These are phyloP conservation scores for Carcharodon carcharias DNA, from an alignment of 2,797 vertebrate genomes.

Conservation along the genomic window DNA sequence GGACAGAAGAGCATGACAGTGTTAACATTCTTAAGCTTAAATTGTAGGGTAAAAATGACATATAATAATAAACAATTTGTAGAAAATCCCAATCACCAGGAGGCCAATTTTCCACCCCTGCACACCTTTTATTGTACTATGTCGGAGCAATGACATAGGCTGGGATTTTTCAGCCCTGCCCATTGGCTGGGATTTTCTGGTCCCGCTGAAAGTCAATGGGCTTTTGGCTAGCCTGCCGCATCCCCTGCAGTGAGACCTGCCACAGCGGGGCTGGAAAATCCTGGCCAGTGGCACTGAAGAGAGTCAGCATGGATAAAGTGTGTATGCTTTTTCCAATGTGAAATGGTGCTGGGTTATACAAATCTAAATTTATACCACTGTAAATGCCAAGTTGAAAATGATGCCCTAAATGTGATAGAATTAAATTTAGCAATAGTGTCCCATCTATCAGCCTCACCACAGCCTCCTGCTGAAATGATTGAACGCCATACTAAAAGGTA, in stretches of 20 bases:
- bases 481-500: not conserved
- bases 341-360: not conserved
- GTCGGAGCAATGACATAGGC: not conserved
- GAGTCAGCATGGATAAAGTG: not conserved
- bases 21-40: not conserved
- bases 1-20: not conserved
- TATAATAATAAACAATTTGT: not conserved
- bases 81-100: not conserved
- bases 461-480: slow-evolving; percentile 2
- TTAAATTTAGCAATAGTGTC: not conserved
- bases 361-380: not conserved
- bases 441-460: not conserved
- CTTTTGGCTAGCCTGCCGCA: too few species aligned
- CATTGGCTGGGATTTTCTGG: too few species aligned
- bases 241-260: too few species aligned
- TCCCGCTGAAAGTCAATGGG: too few species aligned
- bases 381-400: not conserved
- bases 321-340: too few species aligned
- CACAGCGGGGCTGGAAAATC: too few species aligned
- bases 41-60: not conserved
- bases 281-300: not conserved
- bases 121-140: not conserved
- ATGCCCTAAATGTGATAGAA: not conserved
- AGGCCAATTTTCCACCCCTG: too few species aligned
- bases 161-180: too few species aligned